Conservation (phyloP, 2,797 vertebrate genomes). For the Gorsachius magnificus region DNA sequence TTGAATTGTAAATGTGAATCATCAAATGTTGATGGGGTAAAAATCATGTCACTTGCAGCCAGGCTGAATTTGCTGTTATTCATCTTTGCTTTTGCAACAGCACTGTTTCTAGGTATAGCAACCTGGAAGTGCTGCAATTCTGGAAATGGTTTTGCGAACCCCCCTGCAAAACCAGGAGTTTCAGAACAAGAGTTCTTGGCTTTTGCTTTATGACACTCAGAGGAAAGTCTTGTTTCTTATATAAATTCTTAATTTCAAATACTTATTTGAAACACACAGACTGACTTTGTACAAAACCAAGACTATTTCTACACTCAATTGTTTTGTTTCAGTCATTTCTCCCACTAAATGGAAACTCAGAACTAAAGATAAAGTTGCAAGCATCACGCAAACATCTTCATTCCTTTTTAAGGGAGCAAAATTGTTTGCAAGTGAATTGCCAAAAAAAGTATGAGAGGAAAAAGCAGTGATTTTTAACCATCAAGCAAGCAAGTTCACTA, state of each 20-base stretch:
- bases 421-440: not conserved
- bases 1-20: not conserved
- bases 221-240: not conserved
- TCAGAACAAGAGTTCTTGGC: not conserved
- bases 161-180: not conserved
- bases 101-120: not conserved
- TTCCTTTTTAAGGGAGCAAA: not conserved
- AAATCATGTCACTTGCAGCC: not conserved
- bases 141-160: not conserved
- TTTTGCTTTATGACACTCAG: not conserved
- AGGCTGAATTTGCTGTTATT: not conserved
- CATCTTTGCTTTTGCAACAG: not conserved
- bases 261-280: not conserved
- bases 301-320: not conserved
- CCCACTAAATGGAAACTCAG: not conserved
- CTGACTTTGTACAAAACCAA: not conserved
- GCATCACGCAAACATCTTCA: not conserved
- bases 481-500: not conserved
- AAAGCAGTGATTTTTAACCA: not conserved
- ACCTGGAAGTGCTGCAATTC: not conserved
- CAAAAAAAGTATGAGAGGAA: not conserved
- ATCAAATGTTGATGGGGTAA: not conserved
- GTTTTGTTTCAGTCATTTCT: not conserved
- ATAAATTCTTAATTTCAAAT: not conserved
- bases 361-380: not conserved